These are phyloP conservation scores for Gallinago undulata DNA, from an alignment of 2,113 vertebrate genomes.

Conservation along the genomic window DNA sequence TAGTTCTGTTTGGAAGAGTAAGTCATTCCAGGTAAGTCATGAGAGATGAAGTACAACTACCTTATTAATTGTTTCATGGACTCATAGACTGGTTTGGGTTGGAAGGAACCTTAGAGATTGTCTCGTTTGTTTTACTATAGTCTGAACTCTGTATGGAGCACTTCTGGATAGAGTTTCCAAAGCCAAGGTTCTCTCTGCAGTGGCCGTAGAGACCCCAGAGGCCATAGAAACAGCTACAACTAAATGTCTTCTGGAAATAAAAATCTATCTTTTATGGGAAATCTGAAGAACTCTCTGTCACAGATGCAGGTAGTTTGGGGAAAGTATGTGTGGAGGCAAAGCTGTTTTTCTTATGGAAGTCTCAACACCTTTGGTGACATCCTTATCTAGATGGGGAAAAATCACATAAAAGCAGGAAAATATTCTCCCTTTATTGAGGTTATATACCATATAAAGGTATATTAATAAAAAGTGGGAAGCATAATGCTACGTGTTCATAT, in stretches of 20 bases:
- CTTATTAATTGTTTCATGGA: not conserved
- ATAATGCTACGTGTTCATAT: not conserved
- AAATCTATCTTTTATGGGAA: not conserved
- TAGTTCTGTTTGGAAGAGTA: not conserved
- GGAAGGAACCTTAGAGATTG: not conserved
- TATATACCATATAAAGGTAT: not conserved
- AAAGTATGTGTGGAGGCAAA: not conserved
- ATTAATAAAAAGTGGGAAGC: not conserved
- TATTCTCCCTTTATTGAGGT: not conserved
- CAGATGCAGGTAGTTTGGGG: not conserved
- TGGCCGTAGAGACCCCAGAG: not conserved
- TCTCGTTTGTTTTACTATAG: not conserved
- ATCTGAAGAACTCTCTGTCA: not conserved
- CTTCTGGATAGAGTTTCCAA: not conserved
- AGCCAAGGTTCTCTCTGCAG: not conserved
- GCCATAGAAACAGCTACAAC: not conserved
- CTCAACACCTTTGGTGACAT: not conserved
- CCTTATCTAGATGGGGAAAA: not conserved
- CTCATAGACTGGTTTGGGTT: not conserved
- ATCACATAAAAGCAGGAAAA: not conserved
- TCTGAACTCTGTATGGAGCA: not conserved
- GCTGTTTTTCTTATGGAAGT: not conserved
- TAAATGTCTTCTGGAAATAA: not conserved
- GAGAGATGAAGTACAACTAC: not conserved
- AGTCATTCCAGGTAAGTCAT: not conserved